Percentiles rank a stretch among this genome's conserved stretches.
Conservation (phyloP, 2,888 invertebrate genomes). For the Antheraea yamamai region DNA sequence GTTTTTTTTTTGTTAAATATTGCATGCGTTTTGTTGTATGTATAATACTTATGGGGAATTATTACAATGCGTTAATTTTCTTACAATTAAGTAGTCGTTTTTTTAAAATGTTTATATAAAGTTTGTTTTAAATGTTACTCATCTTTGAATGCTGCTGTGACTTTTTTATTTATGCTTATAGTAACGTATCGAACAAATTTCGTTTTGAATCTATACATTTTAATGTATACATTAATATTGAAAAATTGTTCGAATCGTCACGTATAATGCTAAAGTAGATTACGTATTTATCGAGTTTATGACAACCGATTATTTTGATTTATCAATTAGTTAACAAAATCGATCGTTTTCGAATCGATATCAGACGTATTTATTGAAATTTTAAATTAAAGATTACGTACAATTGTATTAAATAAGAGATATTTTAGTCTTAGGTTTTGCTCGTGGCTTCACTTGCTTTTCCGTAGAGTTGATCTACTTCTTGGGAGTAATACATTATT, state of each 20-base stretch:
- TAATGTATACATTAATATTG: background rate
- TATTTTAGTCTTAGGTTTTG: too few species aligned
- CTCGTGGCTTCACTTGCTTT: too few species aligned
- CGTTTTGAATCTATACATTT: background rate
- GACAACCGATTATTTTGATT: background rate
- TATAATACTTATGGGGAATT: background rate
- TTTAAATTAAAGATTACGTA: background rate
- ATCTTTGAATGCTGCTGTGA: background rate
- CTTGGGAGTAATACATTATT: too few species aligned
- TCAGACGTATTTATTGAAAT: background rate
- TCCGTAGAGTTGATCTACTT: too few species aligned
- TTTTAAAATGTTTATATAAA: background rate
- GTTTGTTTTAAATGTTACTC: background rate
- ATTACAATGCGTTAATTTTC: background rate
- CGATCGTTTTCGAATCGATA: background rate
- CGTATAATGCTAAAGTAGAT: background rate
- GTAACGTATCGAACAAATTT: background rate
- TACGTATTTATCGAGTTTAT: background rate
- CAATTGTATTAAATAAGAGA: too few species aligned
- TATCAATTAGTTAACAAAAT: background rate
- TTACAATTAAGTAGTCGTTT: background rate
- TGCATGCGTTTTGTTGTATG: slow-evolving; percentile 27
- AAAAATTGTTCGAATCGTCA: background rate
- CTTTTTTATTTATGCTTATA: background rate
- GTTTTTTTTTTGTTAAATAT: slow-evolving; percentile 21